phyloP scores from a whole-genome alignment of 2,797 vertebrate species.

The Cirrhinus molitorella region DNA sequence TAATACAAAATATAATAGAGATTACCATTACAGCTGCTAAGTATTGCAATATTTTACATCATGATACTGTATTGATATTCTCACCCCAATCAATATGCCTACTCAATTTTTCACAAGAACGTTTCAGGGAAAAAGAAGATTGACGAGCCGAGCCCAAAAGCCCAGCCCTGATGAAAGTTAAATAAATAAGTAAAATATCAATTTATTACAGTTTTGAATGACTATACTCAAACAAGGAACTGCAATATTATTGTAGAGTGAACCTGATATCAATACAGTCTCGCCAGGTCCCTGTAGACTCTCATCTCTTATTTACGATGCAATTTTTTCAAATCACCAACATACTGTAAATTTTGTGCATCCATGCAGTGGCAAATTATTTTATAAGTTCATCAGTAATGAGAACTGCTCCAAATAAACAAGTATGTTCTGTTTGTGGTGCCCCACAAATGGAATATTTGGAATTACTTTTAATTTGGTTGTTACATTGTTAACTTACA shows the following conservation, averaged over 20 bases:
- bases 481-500: not conserved
- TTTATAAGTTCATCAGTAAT: not conserved
- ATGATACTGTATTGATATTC: not conserved
- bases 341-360: not conserved
- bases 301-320: not conserved
- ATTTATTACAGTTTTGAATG: not conserved
- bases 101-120: not conserved
- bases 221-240: not conserved
- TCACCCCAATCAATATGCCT: not conserved
- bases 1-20: not conserved
- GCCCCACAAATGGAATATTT: not conserved
- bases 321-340: not conserved
- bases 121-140: not conserved
- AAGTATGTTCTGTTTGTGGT: not conserved
- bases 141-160: not conserved
- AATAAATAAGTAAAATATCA: not conserved
- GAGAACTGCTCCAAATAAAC: not conserved
- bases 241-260: not conserved
- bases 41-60: slow-evolving; percentile 1
- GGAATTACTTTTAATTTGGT: not conserved
- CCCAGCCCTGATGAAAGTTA: not conserved
- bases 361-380: not conserved
- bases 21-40: not conserved
- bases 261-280: not conserved
- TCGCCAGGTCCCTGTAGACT: not conserved